These are phyloP conservation scores for Origma solitaria DNA, from an alignment of 2,113 vertebrate species.

Conservation along the genomic window DNA sequence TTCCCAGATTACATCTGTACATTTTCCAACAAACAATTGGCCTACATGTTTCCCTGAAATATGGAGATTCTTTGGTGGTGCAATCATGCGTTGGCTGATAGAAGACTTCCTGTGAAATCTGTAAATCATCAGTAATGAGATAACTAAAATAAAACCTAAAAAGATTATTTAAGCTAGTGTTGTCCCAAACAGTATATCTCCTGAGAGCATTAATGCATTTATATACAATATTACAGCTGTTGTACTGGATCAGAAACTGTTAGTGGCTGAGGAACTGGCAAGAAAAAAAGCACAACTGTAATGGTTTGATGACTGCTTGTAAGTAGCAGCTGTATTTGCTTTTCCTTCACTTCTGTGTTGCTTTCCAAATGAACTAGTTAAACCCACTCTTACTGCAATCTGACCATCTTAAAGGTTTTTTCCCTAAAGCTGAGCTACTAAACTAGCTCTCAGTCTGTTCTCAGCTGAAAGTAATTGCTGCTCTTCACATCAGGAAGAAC, in stretches of 20 bases:
- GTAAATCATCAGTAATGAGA: constrained; percentile 65
- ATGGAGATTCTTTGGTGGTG: constrained; percentile 49
- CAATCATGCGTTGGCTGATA: constrained; percentile 63
- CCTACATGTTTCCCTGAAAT: constrained; percentile 50
- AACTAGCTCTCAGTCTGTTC: background rate
- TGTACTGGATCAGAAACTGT: background rate
- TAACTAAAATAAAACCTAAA: constrained; percentile 30
- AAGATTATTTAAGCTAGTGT: constrained; percentile 40
- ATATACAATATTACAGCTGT: constrained; percentile 39
- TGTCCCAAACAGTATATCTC: background rate
- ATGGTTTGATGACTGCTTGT: background rate
- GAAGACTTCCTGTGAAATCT: constrained; percentile 61
- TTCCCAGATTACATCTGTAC: constrained; percentile 69
- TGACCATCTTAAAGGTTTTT: background rate
- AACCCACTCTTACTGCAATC: background rate
- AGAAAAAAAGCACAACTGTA: background rate
- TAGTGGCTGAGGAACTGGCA: background rate
- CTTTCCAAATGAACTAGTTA: constrained; percentile 4
- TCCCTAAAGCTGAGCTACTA: background rate
- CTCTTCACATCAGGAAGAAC: background rate
- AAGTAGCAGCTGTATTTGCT: constrained; percentile 42
- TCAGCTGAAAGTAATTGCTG: background rate
- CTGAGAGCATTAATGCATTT: background rate
- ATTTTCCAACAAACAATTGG: constrained; percentile 60
- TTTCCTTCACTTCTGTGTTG: background rate